Conservation (phyloP, 1,140 invertebrate species). For the Pseudobourletiella spinata region DNA sequence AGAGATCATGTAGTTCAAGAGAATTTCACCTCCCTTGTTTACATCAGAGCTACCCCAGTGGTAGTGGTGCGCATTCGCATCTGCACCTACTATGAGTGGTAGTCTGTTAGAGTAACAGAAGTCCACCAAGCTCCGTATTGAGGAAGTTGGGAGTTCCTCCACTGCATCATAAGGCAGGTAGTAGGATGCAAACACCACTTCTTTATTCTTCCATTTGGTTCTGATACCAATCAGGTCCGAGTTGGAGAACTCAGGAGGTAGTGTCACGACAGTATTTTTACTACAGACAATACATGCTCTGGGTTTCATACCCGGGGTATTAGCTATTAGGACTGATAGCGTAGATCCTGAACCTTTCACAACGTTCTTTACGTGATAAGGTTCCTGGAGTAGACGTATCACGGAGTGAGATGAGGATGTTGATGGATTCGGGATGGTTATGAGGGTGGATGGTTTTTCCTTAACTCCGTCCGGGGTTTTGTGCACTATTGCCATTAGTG, state of each 20-base stretch:
- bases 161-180: not conserved
- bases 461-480: no score
- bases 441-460: no score
- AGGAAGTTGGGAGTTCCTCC: not conserved
- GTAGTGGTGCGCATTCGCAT: constrained; percentile 16
- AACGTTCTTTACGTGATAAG: no score
- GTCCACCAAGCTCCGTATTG: not conserved
- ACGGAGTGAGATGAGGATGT: no score
- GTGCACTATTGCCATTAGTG: no score
- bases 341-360: no score
- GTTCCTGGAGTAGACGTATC: no score
- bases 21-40: constrained; percentile 7
- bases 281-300: no score
- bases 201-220: not conserved
- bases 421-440: no score
- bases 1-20: constrained; percentile 1
- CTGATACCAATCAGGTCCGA: not conserved
- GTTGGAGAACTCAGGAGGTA: not conserved
- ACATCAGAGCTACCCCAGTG: constrained; percentile 6
- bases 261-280: not conserved
- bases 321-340: no score
- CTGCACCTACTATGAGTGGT: constrained; percentile 4
- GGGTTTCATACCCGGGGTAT: no score
- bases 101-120: not conserved
- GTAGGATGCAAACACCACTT: not conserved